Base-by-base conservation (phyloP, 2,113 vertebrate species). In the Phocoena phocoena region DNA sequence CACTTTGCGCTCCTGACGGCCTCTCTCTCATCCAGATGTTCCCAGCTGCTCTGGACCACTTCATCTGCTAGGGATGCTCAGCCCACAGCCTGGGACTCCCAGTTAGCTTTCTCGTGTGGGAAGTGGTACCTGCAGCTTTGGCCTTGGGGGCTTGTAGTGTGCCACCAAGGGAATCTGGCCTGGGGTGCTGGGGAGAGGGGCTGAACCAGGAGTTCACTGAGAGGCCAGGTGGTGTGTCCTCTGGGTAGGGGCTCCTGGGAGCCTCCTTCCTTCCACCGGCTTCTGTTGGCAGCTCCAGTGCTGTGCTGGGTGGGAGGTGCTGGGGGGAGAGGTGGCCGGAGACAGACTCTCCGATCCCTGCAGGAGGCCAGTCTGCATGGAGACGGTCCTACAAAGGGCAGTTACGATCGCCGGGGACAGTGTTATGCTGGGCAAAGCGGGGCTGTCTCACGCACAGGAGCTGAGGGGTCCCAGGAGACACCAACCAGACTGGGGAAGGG, bases 401-500 rank as follows among this genome's bases (percentile, higher is more conserved):
- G 11, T 20, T 12, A 33, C 3, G 21, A 18, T 6, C 20, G 50
- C 13, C 21, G 36, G 63, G 67, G 26, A 33, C 10, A 4, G 33
- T 28, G 20, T 10, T 0, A 1, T 2, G 25, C 26, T 44, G 58
- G 50, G 0, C 0, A 1, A 33, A 21, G 11, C 1, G 28, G 26
- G 6, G 6, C 2, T 23, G 23, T 8, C 31, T 55, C 26, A 0
- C 1, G 8, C 25, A 18, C 17, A 14, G 41, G 36, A 7, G 13
- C 18, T 25, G 33, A 41, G 53, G 17, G 38, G 4, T 25, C 25
- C 65, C 50, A 6, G 31, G 25, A 15, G 82, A 62, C 14, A 3
- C 63, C 11, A 2, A 4, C 3, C 36, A 47, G 77, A 18, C 62
- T 0, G 6, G 58, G 77, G 9, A 18, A 0, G 6, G 10, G 33